Percentiles rank a stretch among this genome's conserved stretches.
phyloP scores from a whole-genome alignment of 1,140 invertebrate genomes.

The Zaprionus ghesquierei region DNA sequence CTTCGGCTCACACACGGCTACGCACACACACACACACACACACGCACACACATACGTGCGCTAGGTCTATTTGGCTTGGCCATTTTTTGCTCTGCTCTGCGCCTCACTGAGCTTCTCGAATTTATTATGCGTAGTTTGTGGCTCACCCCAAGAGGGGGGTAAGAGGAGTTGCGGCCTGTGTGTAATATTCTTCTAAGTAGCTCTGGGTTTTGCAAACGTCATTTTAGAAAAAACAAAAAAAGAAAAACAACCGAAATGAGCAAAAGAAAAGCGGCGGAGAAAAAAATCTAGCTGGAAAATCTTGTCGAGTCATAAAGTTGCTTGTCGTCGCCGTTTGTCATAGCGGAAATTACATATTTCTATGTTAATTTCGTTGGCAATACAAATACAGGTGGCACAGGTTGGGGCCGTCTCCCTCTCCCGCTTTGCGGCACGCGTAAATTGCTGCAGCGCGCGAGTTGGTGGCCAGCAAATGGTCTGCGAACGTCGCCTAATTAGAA shows the following conservation, averaged over 20 bases:
- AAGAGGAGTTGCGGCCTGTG: background rate
- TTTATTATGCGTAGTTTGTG: constrained; percentile 58
- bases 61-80: background rate
- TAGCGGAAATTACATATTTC: constrained; percentile 73
- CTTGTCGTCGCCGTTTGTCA: constrained; percentile 61
- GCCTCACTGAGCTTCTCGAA: constrained; percentile 61
- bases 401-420: background rate
- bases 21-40: constrained; percentile 6
- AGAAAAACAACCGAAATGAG: background rate
- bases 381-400: constrained; percentile 34
- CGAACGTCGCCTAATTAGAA: constrained; percentile 72
- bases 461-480: constrained; percentile 61
- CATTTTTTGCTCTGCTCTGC: background rate
- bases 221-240: background rate
- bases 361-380: constrained; percentile 64
- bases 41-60: constrained; percentile 22
- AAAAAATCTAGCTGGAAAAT: constrained; percentile 23
- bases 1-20: background rate
- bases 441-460: constrained; percentile 51
- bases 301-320: constrained; percentile 65
- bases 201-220: constrained; percentile 16
- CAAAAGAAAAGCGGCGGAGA: background rate
- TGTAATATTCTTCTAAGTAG: constrained; percentile 67
- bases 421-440: constrained; percentile 52
- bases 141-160: background rate